Percentiles rank a stretch among this genome's conserved stretches.
Evolutionary conservation across 2,113 vertebrate species (phyloP).

Genomic region (Bubo bubo): DNA sequence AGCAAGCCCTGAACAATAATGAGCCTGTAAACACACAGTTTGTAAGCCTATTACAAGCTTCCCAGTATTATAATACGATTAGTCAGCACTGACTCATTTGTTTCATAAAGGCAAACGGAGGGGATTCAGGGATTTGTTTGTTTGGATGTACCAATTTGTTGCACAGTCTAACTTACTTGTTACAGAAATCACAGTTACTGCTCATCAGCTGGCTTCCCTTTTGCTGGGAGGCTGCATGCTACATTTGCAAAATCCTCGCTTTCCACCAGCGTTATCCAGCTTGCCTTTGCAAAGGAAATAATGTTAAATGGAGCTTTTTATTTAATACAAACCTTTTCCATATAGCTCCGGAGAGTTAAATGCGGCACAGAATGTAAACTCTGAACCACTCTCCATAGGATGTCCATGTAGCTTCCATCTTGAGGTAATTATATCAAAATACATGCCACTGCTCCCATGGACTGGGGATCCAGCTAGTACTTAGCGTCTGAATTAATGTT

Average conservation of each 20-base stretch:
- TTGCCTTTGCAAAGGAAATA: conserved; percentile 66
- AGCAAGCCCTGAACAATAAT: conserved; percentile 22
- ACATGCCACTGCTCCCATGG: conserved; percentile 33
- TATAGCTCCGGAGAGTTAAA: conserved; percentile 63
- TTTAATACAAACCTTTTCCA: conserved; percentile 66
- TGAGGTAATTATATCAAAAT: conserved; percentile 35
- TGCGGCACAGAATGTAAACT: conserved; percentile 63
- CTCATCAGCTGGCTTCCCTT: conserved; percentile 57
- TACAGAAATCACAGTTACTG: conserved; percentile 24
- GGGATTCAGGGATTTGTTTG: conserved; percentile 57
- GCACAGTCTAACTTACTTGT: conserved; percentile 51
- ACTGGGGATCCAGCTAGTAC: conserved; percentile 29
- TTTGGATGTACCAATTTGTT: conserved; percentile 65
- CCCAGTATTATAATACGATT: conserved; percentile 35
- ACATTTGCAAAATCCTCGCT: conserved; percentile 60
- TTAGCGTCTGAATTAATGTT: conserved; percentile 49
- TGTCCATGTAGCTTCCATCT: conserved; percentile 51
- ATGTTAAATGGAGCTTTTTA: conserved; percentile 74
- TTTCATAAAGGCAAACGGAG: conserved; percentile 63
- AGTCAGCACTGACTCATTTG: conserved; percentile 71
- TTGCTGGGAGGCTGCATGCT: conserved; percentile 60
- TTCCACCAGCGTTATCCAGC: conserved; percentile 45
- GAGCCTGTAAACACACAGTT: conserved; percentile 29
- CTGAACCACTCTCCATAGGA: conserved; percentile 22
- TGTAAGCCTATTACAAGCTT: conserved; percentile 57